Evolutionary conservation across 2,113 vertebrate genomes (phyloP), one percentile per base, ranked within the genome.

Genomic region (Lepidothrix coronata): DNA sequence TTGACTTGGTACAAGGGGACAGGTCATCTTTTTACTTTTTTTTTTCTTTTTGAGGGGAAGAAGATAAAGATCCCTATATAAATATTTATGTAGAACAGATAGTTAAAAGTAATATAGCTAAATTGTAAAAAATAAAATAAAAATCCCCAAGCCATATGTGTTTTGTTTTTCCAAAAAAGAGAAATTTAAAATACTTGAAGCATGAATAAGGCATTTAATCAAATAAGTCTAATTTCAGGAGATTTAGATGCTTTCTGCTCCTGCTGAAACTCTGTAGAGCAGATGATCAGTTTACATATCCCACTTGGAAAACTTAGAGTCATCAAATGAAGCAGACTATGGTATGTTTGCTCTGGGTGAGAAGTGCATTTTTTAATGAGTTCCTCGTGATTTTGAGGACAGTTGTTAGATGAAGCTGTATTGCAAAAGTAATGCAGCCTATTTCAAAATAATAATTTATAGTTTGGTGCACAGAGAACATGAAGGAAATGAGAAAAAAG

Each of bases 31-130:
- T 51, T 67, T n/a, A 52, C 27, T 8, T 21, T 17, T 25, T 37
- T 27, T 73, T 30, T 12, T 61, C 62, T 65, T 81, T 74, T 51
- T n/a, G 6, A 30, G 48, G 51, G 33, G 13, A 91, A 96, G 43
- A 78, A 51, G 24, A 65, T 43, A 31, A 55, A 84, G 28, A 71
- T n/a, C 4, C 11, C 12, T 80, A n/a, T 35, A 77, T 59, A 81
- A 93, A 93, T 83, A 66, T 84, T 90, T 95, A 12, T 43, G 16
- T 77, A 75, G 78, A 78, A 52, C 4, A 71, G 43, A 68, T 22
- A 22, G 39, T 27, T 79, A 43, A 39, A 86, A 81, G 55, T 30
- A 76, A 59, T 81, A 43, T 10, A 35, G 6, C 8, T 25, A 28
- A 30, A 41, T 62, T 62, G 12, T 44, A 18, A 46, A 81, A 82